These are phyloP conservation scores for Pseudochaenichthys georgianus DNA, from an alignment of 2,797 vertebrate genomes.

Conservation along the genomic window DNA sequence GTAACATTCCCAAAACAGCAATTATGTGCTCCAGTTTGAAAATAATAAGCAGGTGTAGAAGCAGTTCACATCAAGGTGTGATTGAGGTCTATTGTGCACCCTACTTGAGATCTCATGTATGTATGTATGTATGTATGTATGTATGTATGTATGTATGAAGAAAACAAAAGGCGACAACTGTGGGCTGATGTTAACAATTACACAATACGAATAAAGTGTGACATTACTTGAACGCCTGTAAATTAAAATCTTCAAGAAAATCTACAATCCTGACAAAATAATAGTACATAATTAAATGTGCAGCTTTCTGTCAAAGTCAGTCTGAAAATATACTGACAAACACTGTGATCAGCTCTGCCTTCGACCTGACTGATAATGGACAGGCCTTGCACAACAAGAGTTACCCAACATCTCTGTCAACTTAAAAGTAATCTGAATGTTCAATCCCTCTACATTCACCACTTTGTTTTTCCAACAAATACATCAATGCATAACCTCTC, in stretches of 20 bases:
- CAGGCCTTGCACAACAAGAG: conserved; percentile 42
- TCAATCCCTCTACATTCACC: conserved; percentile 17
- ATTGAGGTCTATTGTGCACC: neutral
- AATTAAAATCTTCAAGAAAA: conserved; percentile 7
- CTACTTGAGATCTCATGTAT: neutral
- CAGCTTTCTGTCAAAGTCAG: conserved; percentile 5
- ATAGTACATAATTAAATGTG: neutral
- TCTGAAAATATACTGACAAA: conserved; percentile 16
- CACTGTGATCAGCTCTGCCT: conserved; percentile 23
- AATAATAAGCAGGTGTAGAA: neutral
- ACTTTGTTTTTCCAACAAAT: conserved; percentile 43
- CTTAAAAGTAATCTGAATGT: conserved; percentile 20
- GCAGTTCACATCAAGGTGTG: neutral
- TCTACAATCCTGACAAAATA: neutral
- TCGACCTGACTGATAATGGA: conserved; percentile 45
- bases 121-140: neutral
- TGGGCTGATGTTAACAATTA: conserved; percentile 1
- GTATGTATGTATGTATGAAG: neutral
- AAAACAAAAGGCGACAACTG: neutral
- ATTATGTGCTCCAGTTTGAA: neutral
- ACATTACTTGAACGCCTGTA: neutral
- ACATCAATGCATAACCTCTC: conserved; percentile 9
- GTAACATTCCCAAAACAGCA: neutral
- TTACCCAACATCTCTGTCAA: conserved; percentile 50
- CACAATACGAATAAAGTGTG: neutral